Base-by-base conservation (phyloP, 2,113 vertebrate species). In the Anhinga rufa region DNA sequence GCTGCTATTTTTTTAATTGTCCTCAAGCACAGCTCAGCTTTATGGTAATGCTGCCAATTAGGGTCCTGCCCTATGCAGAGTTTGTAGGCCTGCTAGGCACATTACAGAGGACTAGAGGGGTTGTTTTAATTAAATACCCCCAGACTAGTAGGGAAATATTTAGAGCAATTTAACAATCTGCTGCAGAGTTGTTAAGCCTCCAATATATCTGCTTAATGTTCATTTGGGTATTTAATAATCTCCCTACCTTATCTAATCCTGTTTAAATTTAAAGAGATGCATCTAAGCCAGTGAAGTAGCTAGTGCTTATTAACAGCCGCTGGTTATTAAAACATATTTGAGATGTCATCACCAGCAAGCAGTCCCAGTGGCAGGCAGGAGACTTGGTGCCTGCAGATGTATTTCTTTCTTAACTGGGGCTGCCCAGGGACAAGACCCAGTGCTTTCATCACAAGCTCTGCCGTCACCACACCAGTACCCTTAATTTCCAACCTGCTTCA, bases 181-280 rank as follows among this genome's bases (percentile, higher is more conserved):
- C 95, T 82, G 93, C 97, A 92, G 88, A 97, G 97, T 96, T 96
- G 92, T 98, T 97, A 98, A 97, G 94, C 91, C 95, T 97, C 96
- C 97, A 96, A 98, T 98, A 97, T 96, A 97, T 96, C 91, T 96
- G 97, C 97, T 97, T 97, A 97, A 98, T 97, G 97, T 98, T 97
- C 98, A 97, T 97, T 98, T 98, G 97, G 95, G 96, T 96, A 96
- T 97, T 97, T 98, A 98, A 98, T 98, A 97, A 97, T 95, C 97
- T 95, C 91, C 94, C 97, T 96, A 97, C 96, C 96, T 98, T 98
- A 97, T 97, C 97, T 96, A 97, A 97, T 98, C 95, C 97, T 97
- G 97, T 96, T 98, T 98, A 98, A 97, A 98, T 97, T 97, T 98
- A 97, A 98, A 98, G 97, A 97, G 96, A 97, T 97, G 96, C 96